Base-by-base conservation (phyloP, 2,113 vertebrate genomes). In the Grammomys dolichurus region DNA sequence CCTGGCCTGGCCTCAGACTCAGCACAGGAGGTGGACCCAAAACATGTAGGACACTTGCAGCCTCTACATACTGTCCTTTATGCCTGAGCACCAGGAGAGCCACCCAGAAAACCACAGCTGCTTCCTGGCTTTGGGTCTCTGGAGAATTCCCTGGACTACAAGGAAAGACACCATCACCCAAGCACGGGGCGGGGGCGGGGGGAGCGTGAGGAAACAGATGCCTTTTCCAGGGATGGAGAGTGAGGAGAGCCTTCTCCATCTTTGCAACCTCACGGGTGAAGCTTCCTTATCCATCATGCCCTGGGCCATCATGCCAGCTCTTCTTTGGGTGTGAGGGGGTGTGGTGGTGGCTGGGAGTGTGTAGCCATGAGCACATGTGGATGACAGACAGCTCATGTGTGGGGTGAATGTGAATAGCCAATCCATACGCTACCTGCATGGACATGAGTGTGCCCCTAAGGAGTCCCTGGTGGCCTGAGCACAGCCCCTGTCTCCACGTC, bases 241-340 rank as follows among this genome's bases (percentile, higher is more conserved):
- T 40, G 40, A 40, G 40, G 40, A 40, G 40, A 40, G 40, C 40
- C 40, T 43, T 65, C 81, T 85, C 81, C n/a, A 10, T 33, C 40
- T 48, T 16, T 0, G 60, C 4, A 1, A 75, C n/a, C 13, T 81
- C 76, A 3, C 31, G 8, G 72, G 33, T 11, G 22, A 48, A 48
- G 40, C 33, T 69, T 33, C 31, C n/a, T 6, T 7, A 19, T 36
- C 0, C 1, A 48, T 7, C 14, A 11, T 17, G 22, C 13, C 60
- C 56, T 3, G 4, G 43, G 14, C 8, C 7, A 0, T 19, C 36
- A 1, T 28, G n/a, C 43, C 31, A 0, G 43, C 24, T 16, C 48
- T 56, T 13, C 24, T 75, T 56, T 0, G 11, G 94, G 40, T 36
- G 54, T 13, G 40, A 28, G 1, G 4, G 94, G 43, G 1, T 4